phyloP scores from a whole-genome alignment of 2,888 invertebrate species.

The Eupithecia insigniata region DNA sequence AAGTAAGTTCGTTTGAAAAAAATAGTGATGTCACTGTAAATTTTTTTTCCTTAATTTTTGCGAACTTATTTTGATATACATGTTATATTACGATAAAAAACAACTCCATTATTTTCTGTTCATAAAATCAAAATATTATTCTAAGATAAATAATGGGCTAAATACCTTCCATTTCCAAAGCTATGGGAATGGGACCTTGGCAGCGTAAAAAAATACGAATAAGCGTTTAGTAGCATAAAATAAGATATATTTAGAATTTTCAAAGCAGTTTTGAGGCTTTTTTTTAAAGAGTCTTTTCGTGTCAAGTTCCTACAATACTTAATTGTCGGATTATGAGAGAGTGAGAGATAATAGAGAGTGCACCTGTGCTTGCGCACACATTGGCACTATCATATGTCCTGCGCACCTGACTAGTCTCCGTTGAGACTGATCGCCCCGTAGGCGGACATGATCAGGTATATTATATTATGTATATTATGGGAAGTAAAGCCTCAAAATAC shows the following conservation, averaged over 20 bases:
- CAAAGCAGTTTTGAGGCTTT: conserved; percentile 20
- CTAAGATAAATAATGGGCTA: conserved; percentile 45
- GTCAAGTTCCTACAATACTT: no score
- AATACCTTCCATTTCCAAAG: conserved; percentile 84
- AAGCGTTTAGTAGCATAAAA: conserved; percentile 45
- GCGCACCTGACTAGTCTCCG: no score
- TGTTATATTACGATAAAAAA: not conserved
- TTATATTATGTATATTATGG: no score
- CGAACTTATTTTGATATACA: not conserved
- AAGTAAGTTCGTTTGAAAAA: not conserved
- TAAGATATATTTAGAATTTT: conserved; percentile 15
- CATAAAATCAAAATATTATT: conserved; percentile 22
- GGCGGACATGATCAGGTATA: no score
- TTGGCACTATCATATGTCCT: not conserved
- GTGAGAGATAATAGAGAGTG: no score
- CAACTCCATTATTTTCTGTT: conserved; percentile 4
- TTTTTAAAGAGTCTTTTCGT: no score
- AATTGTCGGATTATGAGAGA: no score
- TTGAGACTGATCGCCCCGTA: no score
- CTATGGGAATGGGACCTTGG: conserved; percentile 84
- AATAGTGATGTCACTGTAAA: not conserved
- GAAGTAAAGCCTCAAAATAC: not conserved
- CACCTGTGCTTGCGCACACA: no score
- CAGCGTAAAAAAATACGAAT: conserved; percentile 77
- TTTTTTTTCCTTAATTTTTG: not conserved